Conservation (phyloP, 1,140 invertebrate genomes). For the Neodiprion virginianus region DNA sequence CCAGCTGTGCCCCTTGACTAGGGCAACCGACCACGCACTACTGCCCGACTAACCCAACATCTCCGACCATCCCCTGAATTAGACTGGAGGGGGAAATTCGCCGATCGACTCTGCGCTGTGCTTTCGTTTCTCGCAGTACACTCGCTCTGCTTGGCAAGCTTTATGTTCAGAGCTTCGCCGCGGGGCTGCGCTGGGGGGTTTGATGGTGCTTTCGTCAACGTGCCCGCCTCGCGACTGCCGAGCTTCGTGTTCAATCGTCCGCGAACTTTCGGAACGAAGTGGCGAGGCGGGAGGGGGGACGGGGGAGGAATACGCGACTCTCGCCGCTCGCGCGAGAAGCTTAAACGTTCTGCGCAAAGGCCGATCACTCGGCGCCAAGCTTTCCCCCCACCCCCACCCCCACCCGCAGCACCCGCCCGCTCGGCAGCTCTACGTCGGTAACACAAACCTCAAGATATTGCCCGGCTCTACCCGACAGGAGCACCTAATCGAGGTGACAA, state of each 20-base stretch:
- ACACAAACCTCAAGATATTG: too few species aligned
- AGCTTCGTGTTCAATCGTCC: not conserved
- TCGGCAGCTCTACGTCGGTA: too few species aligned
- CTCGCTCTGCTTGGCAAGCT: not conserved
- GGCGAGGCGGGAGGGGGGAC: too few species aligned
- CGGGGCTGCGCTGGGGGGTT: not conserved
- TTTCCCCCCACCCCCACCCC: too few species aligned
- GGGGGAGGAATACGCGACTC: too few species aligned
- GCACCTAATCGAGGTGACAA: too few species aligned
- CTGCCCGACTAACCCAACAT: slow-evolving; percentile 4
- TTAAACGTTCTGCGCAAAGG: too few species aligned
- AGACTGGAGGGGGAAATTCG: not conserved
- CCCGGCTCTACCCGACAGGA: too few species aligned
- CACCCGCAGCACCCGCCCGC: too few species aligned
- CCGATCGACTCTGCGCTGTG: slow-evolving; percentile 1
- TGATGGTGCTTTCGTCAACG: not conserved
- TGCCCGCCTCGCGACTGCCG: not conserved
- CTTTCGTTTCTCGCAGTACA: not conserved
- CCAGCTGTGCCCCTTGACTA: too few species aligned
- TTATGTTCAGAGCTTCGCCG: not conserved
- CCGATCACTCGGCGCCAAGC: too few species aligned
- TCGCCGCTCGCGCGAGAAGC: too few species aligned
- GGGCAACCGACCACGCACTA: not conserved
- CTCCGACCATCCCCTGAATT: not conserved
- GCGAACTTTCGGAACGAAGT: not conserved